Evolutionary conservation across 2,888 invertebrate genomes (phyloP).

Genomic region (Phaonia tiefii): DNA sequence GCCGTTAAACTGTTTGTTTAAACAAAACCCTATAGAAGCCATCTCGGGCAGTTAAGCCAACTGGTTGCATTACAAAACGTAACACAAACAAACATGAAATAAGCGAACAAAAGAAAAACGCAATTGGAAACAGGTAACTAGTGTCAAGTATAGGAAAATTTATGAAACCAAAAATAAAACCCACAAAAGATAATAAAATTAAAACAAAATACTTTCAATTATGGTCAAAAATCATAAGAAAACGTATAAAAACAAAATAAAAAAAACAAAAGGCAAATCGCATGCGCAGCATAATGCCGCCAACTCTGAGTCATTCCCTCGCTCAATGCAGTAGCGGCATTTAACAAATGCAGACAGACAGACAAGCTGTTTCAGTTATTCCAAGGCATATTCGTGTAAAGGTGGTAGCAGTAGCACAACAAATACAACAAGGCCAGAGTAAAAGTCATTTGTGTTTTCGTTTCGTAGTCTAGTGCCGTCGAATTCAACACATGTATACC

Average conservation of each 20-base stretch:
- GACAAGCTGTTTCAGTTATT: too few species aligned
- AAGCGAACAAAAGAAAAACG: slow-evolving; percentile 15
- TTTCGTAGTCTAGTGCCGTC: too few species aligned
- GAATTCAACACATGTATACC: too few species aligned
- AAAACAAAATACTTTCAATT: slow-evolving; percentile 18
- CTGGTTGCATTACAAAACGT: slow-evolving; percentile 6
- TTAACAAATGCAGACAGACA: too few species aligned
- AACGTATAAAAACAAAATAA: neutral
- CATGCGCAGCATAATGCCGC: slow-evolving; percentile 1
- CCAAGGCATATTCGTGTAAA: too few species aligned
- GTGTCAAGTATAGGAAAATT: slow-evolving; percentile 29
- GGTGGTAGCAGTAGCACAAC: too few species aligned
- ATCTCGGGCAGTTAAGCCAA: neutral
- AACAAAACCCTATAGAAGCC: neutral
- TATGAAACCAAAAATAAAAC: neutral
- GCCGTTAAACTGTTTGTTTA: slow-evolving; percentile 30
- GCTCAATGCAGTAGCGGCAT: too few species aligned
- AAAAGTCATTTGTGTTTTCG: too few species aligned
- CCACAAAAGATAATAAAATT: neutral
- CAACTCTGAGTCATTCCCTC: neutral
- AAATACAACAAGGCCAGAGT: too few species aligned
- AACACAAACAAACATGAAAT: neutral
- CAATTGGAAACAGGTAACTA: slow-evolving; percentile 15
- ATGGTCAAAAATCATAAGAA: neutral
- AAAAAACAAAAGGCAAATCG: neutral